phyloP scores from a whole-genome alignment of 2,797 vertebrate genomes.

The Podarcis lilfordi region DNA sequence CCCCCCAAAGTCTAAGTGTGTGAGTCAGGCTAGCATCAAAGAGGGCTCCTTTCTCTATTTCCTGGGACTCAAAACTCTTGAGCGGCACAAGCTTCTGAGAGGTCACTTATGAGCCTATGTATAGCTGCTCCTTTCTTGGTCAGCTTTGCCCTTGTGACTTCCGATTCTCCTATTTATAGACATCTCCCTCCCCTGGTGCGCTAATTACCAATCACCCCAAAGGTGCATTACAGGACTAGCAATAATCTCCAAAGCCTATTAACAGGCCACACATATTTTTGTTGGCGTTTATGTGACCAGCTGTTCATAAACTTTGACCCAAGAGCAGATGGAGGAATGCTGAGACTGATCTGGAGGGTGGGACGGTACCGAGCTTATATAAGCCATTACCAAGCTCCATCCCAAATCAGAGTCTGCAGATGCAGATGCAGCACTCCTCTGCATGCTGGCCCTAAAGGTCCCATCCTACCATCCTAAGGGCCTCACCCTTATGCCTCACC shows the following conservation, averaged over 20 bases:
- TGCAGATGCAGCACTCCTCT: background rate
- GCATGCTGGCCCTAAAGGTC: background rate
- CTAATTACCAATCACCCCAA: background rate
- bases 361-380: background rate
- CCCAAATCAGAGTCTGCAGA: background rate
- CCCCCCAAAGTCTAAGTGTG: background rate
- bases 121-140: background rate
- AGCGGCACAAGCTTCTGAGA: background rate
- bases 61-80: no score
- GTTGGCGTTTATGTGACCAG: background rate
- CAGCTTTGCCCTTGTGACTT: background rate
- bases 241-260: no score
- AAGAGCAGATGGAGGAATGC: background rate
- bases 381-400: background rate
- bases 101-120: background rate
- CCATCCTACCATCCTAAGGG: background rate
- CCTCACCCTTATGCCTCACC: accelerated
- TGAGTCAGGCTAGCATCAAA: no score
- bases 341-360: background rate
- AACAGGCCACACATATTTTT: background rate
- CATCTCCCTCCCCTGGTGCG: no score
- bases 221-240: no score
- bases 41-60: no score
- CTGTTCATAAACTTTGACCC: background rate
- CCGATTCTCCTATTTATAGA: background rate